These are phyloP conservation scores for Blastobasis lacticolella DNA, from an alignment of 2,888 invertebrate species.

Conservation along the genomic window DNA sequence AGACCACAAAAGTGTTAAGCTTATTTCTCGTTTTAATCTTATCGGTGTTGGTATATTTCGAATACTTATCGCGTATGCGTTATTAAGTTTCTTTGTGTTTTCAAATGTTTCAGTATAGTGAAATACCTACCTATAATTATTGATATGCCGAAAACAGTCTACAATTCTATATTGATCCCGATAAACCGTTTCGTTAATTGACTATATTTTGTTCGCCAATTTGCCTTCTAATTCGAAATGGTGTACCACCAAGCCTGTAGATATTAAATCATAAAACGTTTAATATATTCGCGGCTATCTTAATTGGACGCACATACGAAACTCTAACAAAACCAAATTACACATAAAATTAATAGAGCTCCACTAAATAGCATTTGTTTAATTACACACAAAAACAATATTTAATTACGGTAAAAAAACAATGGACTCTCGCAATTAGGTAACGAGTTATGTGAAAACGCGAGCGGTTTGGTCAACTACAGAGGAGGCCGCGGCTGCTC, in stretches of 20 bases:
- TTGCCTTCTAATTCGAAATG: too few species aligned
- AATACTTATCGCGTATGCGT: not conserved
- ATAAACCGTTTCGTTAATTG: too few species aligned
- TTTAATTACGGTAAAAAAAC: conserved; percentile 31
- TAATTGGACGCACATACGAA: too few species aligned
- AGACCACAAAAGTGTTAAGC: not conserved
- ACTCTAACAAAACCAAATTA: conserved; percentile 19
- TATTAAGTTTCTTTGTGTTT: too few species aligned
- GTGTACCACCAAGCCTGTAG: too few species aligned
- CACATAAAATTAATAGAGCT: conserved; percentile 56
- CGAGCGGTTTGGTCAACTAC: conserved; percentile 50
- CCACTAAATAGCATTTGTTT: conserved; percentile 54
- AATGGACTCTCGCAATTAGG: conserved; percentile 63
- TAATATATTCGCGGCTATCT: too few species aligned
- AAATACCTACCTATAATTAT: too few species aligned
- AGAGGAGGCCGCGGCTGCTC: conserved; percentile 46
- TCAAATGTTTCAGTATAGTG: too few species aligned
- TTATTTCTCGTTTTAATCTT: conserved; percentile 1
- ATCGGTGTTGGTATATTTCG: conserved; percentile 4
- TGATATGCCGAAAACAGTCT: too few species aligned
- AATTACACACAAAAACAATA: conserved; percentile 29
- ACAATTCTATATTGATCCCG: too few species aligned
- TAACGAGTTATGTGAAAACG: conserved; percentile 51
- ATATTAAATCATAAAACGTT: too few species aligned
- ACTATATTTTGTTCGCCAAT: too few species aligned